phyloP scores from a whole-genome alignment of 2,888 invertebrate species.

The Acleris cristana region DNA sequence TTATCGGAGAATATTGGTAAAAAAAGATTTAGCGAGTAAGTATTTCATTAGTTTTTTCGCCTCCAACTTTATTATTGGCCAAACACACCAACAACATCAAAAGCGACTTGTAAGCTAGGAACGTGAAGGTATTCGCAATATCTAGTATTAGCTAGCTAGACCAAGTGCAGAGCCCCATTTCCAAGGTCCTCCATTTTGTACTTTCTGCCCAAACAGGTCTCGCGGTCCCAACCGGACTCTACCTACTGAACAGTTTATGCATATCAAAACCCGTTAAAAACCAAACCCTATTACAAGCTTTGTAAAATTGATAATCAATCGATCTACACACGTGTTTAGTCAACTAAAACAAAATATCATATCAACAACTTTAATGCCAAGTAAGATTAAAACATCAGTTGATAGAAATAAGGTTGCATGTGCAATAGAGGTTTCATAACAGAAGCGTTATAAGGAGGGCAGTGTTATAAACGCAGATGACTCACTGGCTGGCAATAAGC shows the following conservation, averaged over 20 bases:
- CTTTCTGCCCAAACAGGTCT: constrained; percentile 17
- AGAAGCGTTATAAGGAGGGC: too few species aligned
- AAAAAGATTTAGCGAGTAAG: too few species aligned
- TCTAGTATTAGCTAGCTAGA: constrained; percentile 9
- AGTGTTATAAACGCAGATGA: constrained; percentile 26
- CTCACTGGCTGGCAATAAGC: constrained; percentile 16
- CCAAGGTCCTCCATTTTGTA: constrained; percentile 26
- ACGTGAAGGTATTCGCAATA: background rate
- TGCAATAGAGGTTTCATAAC: too few species aligned
- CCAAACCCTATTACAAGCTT: constrained; percentile 2
- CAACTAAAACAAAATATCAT: too few species aligned
- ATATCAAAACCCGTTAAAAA: constrained; percentile 4
- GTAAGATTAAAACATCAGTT: too few species aligned
- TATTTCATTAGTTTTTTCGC: too few species aligned
- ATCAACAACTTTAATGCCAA: too few species aligned
- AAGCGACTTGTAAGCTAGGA: background rate
- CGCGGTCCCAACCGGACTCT: constrained; percentile 18
- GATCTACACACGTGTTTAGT: background rate
- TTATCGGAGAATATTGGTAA: too few species aligned
- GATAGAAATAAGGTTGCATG: too few species aligned
- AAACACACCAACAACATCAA: too few species aligned
- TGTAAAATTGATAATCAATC: constrained; percentile 1
- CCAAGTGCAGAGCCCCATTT: constrained; percentile 5
- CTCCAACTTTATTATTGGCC: too few species aligned
- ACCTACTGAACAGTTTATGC: constrained; percentile 16